phyloP scores from a whole-genome alignment of 2,113 vertebrate genomes.

The Salvelinus sp. region DNA sequence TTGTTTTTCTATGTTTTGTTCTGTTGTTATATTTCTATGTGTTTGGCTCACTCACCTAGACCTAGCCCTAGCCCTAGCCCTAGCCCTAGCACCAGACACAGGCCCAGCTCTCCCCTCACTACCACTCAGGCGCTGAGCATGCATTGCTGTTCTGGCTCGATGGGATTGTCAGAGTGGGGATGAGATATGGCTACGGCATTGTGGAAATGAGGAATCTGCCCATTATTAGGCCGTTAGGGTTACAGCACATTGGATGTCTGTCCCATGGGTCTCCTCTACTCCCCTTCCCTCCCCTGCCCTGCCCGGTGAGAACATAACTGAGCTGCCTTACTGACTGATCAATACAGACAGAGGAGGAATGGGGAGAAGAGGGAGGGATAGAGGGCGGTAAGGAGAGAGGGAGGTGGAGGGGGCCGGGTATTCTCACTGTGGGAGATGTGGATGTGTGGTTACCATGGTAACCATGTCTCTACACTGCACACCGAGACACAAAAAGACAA shows the following conservation, averaged over 20 bases:
- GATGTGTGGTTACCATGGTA: slow-evolving; percentile 28
- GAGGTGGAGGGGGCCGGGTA: neutral
- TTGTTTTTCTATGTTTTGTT: too few relatives aligned
- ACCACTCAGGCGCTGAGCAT: slow-evolving; percentile 48
- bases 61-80: too few relatives aligned
- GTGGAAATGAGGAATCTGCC: slow-evolving; percentile 61
- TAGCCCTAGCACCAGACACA: slow-evolving; percentile 2
- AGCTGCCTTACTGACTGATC: slow-evolving; percentile 11
- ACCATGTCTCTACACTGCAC: slow-evolving; percentile 4
- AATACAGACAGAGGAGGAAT: neutral
- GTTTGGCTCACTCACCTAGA: too few relatives aligned
- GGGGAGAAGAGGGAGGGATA: slow-evolving; percentile 1
- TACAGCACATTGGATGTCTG: slow-evolving; percentile 49
- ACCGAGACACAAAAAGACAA: neutral
- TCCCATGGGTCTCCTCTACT: slow-evolving; percentile 61
- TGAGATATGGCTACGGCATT: slow-evolving; percentile 48
- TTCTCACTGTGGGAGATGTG: slow-evolving; percentile 18
- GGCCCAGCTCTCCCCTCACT: neutral
- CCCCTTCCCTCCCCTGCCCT: slow-evolving; percentile 21
- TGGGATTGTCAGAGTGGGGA: slow-evolving; percentile 47
- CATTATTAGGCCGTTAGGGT: slow-evolving; percentile 62
- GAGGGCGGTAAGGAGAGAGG: slow-evolving; percentile 11
- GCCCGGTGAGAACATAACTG: neutral
- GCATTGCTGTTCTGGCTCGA: slow-evolving; percentile 36
- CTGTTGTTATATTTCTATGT: too few relatives aligned